Conservation (phyloP, 2,797 vertebrate genomes). For the Enteromius argenteus region DNA sequence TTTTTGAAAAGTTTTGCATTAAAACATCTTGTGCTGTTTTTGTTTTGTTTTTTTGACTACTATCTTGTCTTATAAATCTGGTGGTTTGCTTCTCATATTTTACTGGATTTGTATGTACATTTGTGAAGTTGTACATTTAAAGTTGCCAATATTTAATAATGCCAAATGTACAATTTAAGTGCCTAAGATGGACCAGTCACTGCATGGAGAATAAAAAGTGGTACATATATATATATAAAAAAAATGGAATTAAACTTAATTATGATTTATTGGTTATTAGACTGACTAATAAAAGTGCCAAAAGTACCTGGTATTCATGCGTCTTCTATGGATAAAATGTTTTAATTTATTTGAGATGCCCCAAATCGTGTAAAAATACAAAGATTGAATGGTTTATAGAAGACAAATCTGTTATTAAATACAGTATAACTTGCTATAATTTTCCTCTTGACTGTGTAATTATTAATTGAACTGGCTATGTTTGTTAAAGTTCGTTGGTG, state of each 20-base stretch:
- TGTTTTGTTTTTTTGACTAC: no score
- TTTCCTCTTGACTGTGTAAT: not conserved
- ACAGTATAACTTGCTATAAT: no score
- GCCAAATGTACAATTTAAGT: conserved; percentile 27
- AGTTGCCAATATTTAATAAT: conserved; percentile 34
- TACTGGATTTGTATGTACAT: not conserved
- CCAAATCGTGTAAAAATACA: not conserved
- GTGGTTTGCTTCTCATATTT: not conserved
- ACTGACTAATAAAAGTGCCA: conserved; percentile 2
- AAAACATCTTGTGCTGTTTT: no score
- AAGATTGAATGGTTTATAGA: not conserved
- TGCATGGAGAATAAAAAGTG: not conserved
- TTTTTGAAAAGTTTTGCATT: conserved; percentile 8
- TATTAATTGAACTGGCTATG: not conserved
- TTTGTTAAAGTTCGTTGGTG: not conserved
- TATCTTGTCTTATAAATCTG: conserved; percentile 3
- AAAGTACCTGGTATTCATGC: not conserved
- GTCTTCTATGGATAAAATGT: not conserved
- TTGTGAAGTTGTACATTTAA: conserved; percentile 14
- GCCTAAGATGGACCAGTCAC: not conserved
- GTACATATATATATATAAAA: no score
- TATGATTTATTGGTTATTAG: not conserved
- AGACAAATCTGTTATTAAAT: not conserved
- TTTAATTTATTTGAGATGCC: not conserved
- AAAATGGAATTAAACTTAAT: not conserved